Conservation (phyloP, 53 echinoderm and acorn worm genomes). For the Echinometra lucunter region DNA sequence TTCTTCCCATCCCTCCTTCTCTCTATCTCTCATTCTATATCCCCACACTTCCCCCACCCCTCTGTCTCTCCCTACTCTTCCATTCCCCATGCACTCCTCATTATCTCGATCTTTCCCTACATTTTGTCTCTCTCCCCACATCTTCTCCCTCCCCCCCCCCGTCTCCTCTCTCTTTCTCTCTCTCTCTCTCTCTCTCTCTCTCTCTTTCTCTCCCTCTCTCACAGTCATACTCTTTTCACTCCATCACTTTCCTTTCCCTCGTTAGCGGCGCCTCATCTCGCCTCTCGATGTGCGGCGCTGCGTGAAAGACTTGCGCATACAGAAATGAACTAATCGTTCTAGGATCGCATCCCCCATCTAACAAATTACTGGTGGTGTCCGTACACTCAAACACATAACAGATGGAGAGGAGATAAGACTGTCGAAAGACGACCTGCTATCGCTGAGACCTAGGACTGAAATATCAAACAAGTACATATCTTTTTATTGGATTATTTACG, state of each 20-base stretch:
- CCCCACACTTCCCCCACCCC: not conserved
- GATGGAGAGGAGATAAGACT: conserved; percentile 2
- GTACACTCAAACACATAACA: not conserved
- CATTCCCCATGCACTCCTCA: not conserved
- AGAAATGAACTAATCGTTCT: conserved; percentile 19
- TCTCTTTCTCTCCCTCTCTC: not conserved
- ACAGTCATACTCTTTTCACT: no score
- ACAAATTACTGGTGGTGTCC: not conserved
- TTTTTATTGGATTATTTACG: conserved; percentile 38
- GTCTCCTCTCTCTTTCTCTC: not conserved
- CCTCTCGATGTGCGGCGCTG: conserved; percentile 28
- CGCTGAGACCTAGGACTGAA: not conserved
- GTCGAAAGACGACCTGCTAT: conserved; percentile 2
- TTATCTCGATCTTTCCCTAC: not conserved
- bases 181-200: not conserved
- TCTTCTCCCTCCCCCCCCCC: not conserved
- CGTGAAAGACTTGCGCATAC: conserved; percentile 26
- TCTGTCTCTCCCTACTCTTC: not conserved
- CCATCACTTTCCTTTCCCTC: not conserved
- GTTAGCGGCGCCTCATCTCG: not conserved
- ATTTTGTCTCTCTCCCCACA: not conserved
- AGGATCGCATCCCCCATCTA: not conserved
- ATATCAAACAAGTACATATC: not conserved
- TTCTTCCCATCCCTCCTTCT: not conserved
- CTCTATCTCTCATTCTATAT: not conserved